Evolutionary conservation across 2,888 invertebrate genomes (phyloP), one percentile per base, ranked within the genome.

Genomic region (Acanthopleura granulata): DNA sequence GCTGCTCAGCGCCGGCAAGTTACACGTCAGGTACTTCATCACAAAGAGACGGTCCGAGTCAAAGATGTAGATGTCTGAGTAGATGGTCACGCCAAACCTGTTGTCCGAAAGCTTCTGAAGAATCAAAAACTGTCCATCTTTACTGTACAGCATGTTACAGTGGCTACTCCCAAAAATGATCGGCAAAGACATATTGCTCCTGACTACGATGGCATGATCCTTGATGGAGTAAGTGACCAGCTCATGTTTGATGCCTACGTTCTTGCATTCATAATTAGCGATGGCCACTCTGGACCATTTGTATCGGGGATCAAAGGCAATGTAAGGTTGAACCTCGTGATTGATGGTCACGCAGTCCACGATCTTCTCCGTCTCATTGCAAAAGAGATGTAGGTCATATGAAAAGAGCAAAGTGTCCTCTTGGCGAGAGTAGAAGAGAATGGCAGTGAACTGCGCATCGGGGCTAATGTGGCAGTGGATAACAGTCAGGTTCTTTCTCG

Each of bases 71-170:
- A 78, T 78, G 76, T 80, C 81, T 0, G 80, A 75, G 72, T 77
- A 78, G 0, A 78, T 74, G 4, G 79, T 76, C 15, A 78, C 78
- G 4, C 81, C 79, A 69, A 79, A 76, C 11, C 80, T 66, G 72
- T 80, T 80, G 25, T 80, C 81, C 0, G 77, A 78, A n/a, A 81
- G 73, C 73, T 81, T 81, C 73, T 81, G 81, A 22, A 81, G 72
- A 49, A 81, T 79, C 49, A 81, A 72, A 18, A 77, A 73, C 27
- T 71, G 30, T 16, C 81, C 80, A 25, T 80, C 80, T 16, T 75
- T 74, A 66, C 79, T 79, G 74, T 77, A 80, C 18, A 78, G 75
- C 50, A 80, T 72, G 51, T 78, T 75, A 74, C 79, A 80, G n/a
- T 77, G 77, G 9, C 79, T 80, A 49, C 76, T 78, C 25, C 80